Conservation (phyloP, 1,140 invertebrate species). For the Philotrypesis tridentata region DNA sequence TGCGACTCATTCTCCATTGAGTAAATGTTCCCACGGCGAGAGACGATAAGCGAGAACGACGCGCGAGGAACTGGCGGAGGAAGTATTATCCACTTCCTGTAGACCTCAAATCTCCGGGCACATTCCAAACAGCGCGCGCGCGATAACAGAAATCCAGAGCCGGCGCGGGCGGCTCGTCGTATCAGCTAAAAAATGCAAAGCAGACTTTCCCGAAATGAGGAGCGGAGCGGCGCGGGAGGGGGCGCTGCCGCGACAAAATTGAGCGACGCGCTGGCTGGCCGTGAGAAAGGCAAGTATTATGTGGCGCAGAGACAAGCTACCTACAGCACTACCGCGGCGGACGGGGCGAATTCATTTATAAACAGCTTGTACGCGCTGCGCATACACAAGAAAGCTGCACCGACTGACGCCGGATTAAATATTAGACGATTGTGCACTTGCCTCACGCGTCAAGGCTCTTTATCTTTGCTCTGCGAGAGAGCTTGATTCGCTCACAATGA, state of each 20-base stretch:
- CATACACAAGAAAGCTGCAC: background rate
- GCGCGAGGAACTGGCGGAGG: conserved; percentile 32
- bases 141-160: conserved; percentile 32
- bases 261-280: background rate
- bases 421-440: conserved; percentile 61
- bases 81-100: conserved; percentile 46
- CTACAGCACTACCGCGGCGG: no score
- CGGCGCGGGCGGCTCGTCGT: background rate
- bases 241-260: background rate
- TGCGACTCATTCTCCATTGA: conserved; percentile 45
- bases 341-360: background rate
- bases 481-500: conserved; percentile 67
- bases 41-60: conserved; percentile 44
- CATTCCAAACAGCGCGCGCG: conserved; percentile 19
- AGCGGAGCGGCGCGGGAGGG: no score
- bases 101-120: conserved; percentile 14
- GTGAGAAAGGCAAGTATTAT: conserved; percentile 38
- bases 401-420: conserved; percentile 63
- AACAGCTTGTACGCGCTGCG: background rate
- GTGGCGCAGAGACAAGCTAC: no score
- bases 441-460: conserved; percentile 55
- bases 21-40: conserved; percentile 51
- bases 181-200: conserved; percentile 30
- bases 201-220: background rate
- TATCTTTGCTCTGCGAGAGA: conserved; percentile 62